Percentiles rank a stretch among this genome's conserved stretches.
phyloP scores from a whole-genome alignment of 2,113 vertebrate genomes.

The Anhinga anhinga region DNA sequence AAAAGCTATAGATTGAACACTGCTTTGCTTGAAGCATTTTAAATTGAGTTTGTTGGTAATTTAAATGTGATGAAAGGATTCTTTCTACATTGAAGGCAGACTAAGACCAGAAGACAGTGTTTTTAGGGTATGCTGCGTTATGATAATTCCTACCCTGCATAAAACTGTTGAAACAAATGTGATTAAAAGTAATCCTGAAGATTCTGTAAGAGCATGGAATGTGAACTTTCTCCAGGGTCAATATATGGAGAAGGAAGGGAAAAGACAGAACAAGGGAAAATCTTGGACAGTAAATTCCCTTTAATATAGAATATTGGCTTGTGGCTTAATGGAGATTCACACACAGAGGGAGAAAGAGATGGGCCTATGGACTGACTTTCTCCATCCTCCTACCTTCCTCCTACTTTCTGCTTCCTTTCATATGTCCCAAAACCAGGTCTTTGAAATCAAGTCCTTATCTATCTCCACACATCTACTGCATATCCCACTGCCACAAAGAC shows the following conservation, averaged over 20 bases:
- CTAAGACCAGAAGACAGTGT: background rate
- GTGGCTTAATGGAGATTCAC: background rate
- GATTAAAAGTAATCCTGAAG: background rate
- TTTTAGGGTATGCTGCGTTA: accelerated
- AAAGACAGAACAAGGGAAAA: background rate
- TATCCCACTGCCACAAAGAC: background rate
- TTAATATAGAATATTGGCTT: background rate
- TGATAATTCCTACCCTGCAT: background rate
- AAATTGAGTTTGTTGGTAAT: background rate
- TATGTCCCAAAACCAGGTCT: background rate
- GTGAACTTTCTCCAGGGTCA: background rate
- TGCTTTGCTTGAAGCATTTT: background rate
- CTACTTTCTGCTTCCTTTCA: background rate
- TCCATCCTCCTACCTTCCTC: background rate
- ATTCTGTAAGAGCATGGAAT: background rate
- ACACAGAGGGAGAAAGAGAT: background rate
- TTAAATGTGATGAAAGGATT: background rate
- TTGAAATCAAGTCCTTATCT: background rate
- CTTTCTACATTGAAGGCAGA: background rate
- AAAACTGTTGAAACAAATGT: background rate
- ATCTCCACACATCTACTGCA: background rate
- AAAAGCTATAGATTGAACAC: background rate
- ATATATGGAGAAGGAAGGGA: background rate
- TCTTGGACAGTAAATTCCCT: background rate
- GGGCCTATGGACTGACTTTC: background rate